These are phyloP conservation scores for Scopus umbretta DNA, from an alignment of 2,113 vertebrate genomes.

Conservation along the genomic window DNA sequence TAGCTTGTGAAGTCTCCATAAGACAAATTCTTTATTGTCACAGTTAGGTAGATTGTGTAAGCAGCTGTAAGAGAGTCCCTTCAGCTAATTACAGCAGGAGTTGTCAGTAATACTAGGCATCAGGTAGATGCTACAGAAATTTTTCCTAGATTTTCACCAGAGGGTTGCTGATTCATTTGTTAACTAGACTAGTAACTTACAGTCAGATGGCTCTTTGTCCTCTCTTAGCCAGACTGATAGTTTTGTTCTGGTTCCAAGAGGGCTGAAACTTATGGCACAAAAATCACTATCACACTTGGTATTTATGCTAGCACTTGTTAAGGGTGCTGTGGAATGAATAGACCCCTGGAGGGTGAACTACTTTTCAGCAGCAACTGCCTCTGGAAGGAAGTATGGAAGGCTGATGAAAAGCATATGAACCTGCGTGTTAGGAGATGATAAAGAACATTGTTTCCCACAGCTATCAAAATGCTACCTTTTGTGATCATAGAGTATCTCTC, in stretches of 20 bases:
- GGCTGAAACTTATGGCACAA: not conserved
- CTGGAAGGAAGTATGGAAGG: not conserved
- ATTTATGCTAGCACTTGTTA: not conserved
- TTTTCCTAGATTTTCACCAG: not conserved
- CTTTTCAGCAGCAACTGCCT: not conserved
- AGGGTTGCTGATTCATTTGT: not conserved
- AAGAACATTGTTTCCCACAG: not conserved
- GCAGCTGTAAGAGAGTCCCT: not conserved
- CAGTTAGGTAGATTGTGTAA: not conserved
- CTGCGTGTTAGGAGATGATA: not conserved
- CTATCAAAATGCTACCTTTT: not conserved
- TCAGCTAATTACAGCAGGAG: not conserved
- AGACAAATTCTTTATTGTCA: not conserved
- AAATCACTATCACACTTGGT: not conserved
- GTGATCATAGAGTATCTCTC: not conserved
- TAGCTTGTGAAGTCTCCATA: not conserved
- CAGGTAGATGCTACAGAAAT: not conserved
- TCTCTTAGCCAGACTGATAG: not conserved
- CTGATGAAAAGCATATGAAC: not conserved
- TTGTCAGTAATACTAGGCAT: not conserved
- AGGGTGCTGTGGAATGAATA: not conserved
- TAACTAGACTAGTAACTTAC: not conserved
- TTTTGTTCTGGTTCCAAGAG: not conserved
- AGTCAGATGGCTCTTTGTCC: not conserved
- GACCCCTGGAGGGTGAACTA: not conserved